Evolutionary conservation across 2,888 invertebrate genomes (phyloP), one percentile per base, ranked within the genome.

Genomic region (Eupeodes luniger): DNA sequence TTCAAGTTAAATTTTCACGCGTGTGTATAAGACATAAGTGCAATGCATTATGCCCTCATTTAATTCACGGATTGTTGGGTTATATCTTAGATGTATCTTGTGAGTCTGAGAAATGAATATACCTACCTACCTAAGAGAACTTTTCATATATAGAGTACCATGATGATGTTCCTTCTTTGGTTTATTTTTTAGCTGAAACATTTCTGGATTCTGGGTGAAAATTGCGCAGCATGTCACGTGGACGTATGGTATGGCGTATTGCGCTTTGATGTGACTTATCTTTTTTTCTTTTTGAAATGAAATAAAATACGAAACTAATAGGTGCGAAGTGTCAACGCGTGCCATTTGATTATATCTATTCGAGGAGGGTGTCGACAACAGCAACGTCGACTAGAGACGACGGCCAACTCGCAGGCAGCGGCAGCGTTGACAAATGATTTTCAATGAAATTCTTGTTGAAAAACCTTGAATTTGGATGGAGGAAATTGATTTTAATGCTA

Each of bases 1-100:
- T 16, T 77, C 77, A 81, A 87, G 84, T 87, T 81, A 77, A 74
- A 72, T 77, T 61, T 80, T 81, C 72, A 77, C 76, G 79, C 76
- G 81, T 77, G 81, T 81, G 76, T 67, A 57, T 67, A 57, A 10
- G 70, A 75, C 70, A 40, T 76, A 69, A 81, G 59, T 57, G 80
- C 57, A 69, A 51, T 27, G 44, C 79, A 57, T 77, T 36, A 59
- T 59, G 9, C 9, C 75, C 69, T 76, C 55, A 49, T 55, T 55
- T 49, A 62, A 70, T 74, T 64, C 44, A n/a, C 16, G 44, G 16
- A 47, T 11, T 51, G 53, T 53, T 61, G 51, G n/a, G 49, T 19
- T 14, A 27, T 27, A 27, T 27, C 27, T 27, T 27, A 27, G 44
- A 16, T 10, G 9, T 40, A 40, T 9, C 9, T 40, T 5, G 9